Conservation (phyloP, 2,888 invertebrate genomes). For the Polydrusus tereticollis region DNA sequence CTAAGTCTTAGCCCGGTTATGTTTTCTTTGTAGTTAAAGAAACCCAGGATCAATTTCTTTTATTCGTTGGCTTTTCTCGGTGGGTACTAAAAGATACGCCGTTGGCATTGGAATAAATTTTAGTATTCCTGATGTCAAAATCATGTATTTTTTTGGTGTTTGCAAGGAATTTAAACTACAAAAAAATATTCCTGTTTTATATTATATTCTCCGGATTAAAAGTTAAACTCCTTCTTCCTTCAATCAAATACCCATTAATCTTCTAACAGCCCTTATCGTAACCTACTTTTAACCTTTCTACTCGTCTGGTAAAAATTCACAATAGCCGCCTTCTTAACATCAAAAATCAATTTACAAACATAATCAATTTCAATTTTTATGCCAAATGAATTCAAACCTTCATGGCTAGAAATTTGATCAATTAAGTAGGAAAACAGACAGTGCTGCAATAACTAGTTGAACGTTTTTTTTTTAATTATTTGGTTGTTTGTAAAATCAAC, state of each 20-base stretch:
- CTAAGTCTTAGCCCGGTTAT: conserved; percentile 17
- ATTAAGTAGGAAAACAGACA: too few relatives aligned
- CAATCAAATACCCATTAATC: conserved; percentile 6
- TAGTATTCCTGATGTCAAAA: too few relatives aligned
- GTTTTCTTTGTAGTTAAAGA: conserved; percentile 1
- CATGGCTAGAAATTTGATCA: background rate
- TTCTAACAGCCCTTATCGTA: background rate
- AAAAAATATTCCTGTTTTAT: background rate
- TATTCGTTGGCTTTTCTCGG: background rate
- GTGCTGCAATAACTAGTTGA: too few relatives aligned
- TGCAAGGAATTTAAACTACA: too few relatives aligned
- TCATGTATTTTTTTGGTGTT: too few relatives aligned
- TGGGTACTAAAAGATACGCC: too few relatives aligned
- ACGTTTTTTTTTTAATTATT: too few relatives aligned
- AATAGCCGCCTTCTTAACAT: background rate
- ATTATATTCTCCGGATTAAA: too few relatives aligned
- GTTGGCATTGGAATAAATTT: too few relatives aligned
- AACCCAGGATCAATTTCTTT: conserved; percentile 14
- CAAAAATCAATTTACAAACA: conserved; percentile 5
- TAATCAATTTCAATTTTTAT: conserved; percentile 11
- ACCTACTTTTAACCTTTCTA: background rate
- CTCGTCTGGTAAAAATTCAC: background rate
- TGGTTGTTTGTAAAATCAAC: too few relatives aligned
- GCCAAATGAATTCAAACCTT: background rate
- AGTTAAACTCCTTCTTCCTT: background rate